Conservation (phyloP, 2,888 invertebrate species). For the Cryptocephalus moraei region DNA sequence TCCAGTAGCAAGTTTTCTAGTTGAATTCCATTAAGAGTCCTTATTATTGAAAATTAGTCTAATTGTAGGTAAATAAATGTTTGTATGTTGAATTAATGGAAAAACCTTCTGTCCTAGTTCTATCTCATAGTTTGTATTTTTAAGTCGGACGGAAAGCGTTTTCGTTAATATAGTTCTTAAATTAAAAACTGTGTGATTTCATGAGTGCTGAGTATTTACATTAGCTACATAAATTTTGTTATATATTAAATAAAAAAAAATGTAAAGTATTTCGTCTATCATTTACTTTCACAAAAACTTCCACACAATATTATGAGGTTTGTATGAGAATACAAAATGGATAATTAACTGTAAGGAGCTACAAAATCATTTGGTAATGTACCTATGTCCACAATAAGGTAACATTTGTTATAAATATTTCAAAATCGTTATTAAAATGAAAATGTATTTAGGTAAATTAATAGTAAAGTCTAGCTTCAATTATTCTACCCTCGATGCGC, state of each 20-base stretch:
- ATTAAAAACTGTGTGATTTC: slow-evolving; percentile 26
- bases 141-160: slow-evolving; percentile 1
- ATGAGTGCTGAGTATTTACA: slow-evolving; percentile 27
- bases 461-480: slow-evolving; percentile 75
- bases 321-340: too few relatives aligned
- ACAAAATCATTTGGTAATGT: too few relatives aligned
- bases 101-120: slow-evolving; percentile 13
- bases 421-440: too few relatives aligned
- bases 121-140: slow-evolving; percentile 11
- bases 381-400: too few relatives aligned
- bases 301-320: too few relatives aligned
- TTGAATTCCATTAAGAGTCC: slow-evolving; percentile 13
- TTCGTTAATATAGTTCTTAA: slow-evolving; percentile 11
- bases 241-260: slow-evolving; percentile 21
- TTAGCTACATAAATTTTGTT: slow-evolving; percentile 30
- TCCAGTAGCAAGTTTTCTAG: slow-evolving; percentile 13
- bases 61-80: slow-evolving; percentile 25
- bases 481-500: slow-evolving; percentile 79
- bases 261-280: background rate
- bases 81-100: slow-evolving; percentile 18
- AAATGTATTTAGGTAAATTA: slow-evolving; percentile 8
- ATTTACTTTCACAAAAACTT: background rate
- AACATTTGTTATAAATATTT: too few relatives aligned
- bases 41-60: slow-evolving; percentile 16
- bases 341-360: too few relatives aligned